Base-by-base conservation (phyloP, 2,113 vertebrate species). In the Otolemur garnettii region DNA sequence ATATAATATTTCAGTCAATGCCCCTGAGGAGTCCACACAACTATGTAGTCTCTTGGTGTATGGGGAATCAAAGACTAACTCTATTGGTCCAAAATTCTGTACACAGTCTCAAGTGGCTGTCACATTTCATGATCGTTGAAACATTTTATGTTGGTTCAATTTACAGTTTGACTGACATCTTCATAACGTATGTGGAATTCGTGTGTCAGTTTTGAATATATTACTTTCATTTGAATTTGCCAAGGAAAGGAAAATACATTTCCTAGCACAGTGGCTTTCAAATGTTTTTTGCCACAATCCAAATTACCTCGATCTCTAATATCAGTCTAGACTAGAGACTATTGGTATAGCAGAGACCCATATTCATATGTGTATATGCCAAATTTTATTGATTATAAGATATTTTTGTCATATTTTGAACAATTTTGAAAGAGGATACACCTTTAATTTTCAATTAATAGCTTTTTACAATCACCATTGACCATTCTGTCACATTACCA, bases 201-300 rank as follows among this genome's bases (percentile, higher is more conserved):
- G 92, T 85, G 2, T 69, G 24, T 88, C 38, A 85, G 14, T 78
- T 92, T 57, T 92, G 74, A 33, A 94, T 92, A 57, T 80, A 68
- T 55, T 57, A 35, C 19, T 87, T 95, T 66, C 62, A 17, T 77
- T 92, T 79, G 80, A 66, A 82, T 72, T 77, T 87, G 33, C 22
- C 57, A 42, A 62, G 33, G 18, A 82, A 88, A 38, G 90, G 66
- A 80, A 95, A 95, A 78, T 22, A 77, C 1, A 50, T 72, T 93
- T 69, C 75, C 21, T 74, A 26, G 10, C 21, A 18, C 2, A 85
- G 7, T 88, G 59, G 21, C 1, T 75, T 95, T 91, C 60, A 89
- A 86, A 80, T 81, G 13, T 33, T 88, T 86, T 95, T 42, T 60
- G 19, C 22, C 1, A 85, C 19, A 64, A 4, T n/a, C 11, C 30